Base-by-base conservation (phyloP, 2,797 vertebrate genomes). In the Benthosema pterotum region DNA sequence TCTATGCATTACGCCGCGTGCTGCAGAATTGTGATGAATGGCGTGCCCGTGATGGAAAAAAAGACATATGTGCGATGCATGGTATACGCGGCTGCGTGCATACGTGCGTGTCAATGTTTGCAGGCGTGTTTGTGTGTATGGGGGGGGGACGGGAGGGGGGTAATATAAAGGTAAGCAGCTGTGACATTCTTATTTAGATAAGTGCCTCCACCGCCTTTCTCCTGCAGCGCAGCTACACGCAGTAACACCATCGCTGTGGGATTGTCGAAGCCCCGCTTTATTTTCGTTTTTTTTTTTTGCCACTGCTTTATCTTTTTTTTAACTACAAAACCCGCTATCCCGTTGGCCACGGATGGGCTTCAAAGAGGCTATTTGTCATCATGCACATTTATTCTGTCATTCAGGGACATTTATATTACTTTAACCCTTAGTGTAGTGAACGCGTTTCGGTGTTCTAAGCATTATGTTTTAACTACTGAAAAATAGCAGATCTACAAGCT, bases 21-120 rank as follows among this genome's bases (percentile, higher is more conserved):
- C 90, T 86, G 83, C 90, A 88, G 94, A 94, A 97, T 95, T 93
- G 94, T 95, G 95, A 98, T 96, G 92, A 95, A 98, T 97, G 90
- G 87, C 89, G 86, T n/a, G 90, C 87, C 87, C 84, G 81, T 72
- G 86, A 91, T 90, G 92, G 91, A 93, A 90, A 92, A 75, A 63
- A 82, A 85, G 18, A 72, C 50, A 73, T 51, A 78, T 38, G 32
- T 38, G 32, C 8, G 28, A n/a, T 32, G 28, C 1, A 7, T 32
- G 28, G 28, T 6, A 7, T 32, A 7, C 1, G 28, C 8, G 28
- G 0, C 5, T 32, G 28, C 1, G 28, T 32, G 28, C 1, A 7
- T 32, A 7, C 1, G 28, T 8, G 28, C 6, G 7, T 8, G 32
- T 0, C 5, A 5, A 9, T 38, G 7, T 0, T 7, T 38, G 32